A percentile compares a stretch with the other conserved stretches of the same genome.
Conservation (phyloP, 1,140 invertebrate species). For the Dolichoris vasculosae region DNA sequence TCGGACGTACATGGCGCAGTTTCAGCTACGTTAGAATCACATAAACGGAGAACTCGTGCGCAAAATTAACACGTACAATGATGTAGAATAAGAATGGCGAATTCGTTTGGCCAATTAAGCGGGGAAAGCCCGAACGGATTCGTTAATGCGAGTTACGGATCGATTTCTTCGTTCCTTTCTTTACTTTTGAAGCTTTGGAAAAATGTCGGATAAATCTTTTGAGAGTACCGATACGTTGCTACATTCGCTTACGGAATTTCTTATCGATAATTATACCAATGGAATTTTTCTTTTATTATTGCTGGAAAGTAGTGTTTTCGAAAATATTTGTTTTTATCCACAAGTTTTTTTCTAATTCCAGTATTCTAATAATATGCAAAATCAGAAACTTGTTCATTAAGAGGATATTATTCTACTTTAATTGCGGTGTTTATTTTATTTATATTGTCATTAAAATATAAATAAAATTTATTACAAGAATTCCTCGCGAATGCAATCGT, state of each 20-base stretch:
- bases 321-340: no score
- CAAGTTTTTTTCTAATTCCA: no score
- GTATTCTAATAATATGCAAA: no score
- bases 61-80: background rate
- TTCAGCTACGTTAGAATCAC: no score
- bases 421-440: background rate
- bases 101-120: background rate
- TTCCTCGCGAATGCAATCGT: background rate
- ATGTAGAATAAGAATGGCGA: background rate
- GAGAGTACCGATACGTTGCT: background rate
- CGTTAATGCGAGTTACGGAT: background rate
- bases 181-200: background rate
- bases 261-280: no score
- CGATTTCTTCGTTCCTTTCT: background rate
- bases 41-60: background rate
- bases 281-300: no score
- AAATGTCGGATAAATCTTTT: background rate
- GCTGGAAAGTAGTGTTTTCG: no score
- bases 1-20: no score
- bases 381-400: no score
- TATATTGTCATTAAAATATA: background rate
- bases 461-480: background rate
- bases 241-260: no score
- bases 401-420: no score
- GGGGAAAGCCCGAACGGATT: background rate